phyloP scores from a whole-genome alignment of 1,140 invertebrate species.

The Archivesica marissinica region DNA sequence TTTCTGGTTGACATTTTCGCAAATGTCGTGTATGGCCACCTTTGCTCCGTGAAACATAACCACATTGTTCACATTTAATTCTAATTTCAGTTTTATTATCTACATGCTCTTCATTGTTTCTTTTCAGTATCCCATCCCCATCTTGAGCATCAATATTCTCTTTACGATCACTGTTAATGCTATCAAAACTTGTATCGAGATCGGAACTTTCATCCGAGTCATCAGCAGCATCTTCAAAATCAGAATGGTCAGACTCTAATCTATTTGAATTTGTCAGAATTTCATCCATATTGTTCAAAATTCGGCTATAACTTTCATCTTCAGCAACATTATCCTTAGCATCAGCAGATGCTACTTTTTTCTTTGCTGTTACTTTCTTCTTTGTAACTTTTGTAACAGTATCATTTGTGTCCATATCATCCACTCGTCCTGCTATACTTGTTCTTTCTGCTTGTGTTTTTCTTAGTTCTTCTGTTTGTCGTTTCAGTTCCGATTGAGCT shows the following conservation, averaged over 20 bases:
- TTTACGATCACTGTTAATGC: slow-evolving; percentile 37
- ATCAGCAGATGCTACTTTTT: not conserved
- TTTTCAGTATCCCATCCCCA: slow-evolving; percentile 34
- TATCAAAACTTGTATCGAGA: slow-evolving; percentile 62
- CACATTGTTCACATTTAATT: slow-evolving; percentile 59
- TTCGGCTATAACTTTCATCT: not conserved
- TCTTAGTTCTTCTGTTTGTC: slow-evolving; percentile 35
- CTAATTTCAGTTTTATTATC: slow-evolving; percentile 14
- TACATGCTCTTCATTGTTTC: slow-evolving; percentile 3
- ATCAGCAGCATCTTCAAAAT: slow-evolving; percentile 17
- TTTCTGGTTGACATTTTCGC: slow-evolving; percentile 59
- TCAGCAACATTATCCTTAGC: not conserved
- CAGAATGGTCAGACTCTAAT: not conserved
- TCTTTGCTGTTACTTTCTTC: slow-evolving; percentile 38
- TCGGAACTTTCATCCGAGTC: slow-evolving; percentile 43
- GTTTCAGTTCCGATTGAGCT: slow-evolving; percentile 40
- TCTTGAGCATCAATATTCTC: slow-evolving; percentile 28
- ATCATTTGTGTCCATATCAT: not conserved
- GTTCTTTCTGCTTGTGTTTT: slow-evolving; percentile 36
- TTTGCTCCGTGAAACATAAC: slow-evolving; percentile 56
- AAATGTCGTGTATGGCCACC: slow-evolving; percentile 62
- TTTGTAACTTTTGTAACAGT: slow-evolving; percentile 4
- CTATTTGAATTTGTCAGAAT: not conserved
- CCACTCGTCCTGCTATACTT: not conserved
- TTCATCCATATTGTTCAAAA: not conserved